Percentiles rank a stretch among this genome's conserved stretches.
Conservation (phyloP, 2,113 vertebrate species). For the Rhinopithecus roxellana region DNA sequence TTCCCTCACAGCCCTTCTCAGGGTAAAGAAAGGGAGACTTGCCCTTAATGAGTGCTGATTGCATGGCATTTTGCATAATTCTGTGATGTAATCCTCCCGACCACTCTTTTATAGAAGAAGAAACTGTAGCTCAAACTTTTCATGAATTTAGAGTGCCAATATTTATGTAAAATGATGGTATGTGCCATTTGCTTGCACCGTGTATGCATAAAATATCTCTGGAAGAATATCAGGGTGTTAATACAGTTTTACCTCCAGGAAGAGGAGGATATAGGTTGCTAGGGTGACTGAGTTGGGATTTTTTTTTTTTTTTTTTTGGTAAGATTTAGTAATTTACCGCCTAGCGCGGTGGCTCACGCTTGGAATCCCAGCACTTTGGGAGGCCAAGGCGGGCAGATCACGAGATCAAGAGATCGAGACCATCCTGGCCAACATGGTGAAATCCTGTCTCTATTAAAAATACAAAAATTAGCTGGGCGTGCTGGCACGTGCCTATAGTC, state of each 20-base stretch:
- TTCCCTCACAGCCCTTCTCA: background rate
- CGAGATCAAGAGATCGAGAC: too few relatives aligned
- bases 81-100: background rate
- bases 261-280: background rate
- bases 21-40: background rate
- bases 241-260: background rate
- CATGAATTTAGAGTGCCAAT: background rate
- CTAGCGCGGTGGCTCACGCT: too few relatives aligned
- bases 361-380: too few relatives aligned
- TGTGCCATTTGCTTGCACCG: background rate
- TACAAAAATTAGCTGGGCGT: too few relatives aligned
- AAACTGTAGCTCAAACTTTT: background rate
- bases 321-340: background rate
- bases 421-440: too few relatives aligned
- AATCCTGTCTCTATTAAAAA: too few relatives aligned
- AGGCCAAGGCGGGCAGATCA: too few relatives aligned
- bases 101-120: background rate
- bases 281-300: background rate
- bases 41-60: background rate
- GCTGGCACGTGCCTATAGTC: too few relatives aligned
- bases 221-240: background rate
- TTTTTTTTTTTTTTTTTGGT: background rate
- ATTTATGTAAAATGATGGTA: background rate
- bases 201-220: background rate
- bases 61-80: background rate